Base-by-base conservation (phyloP, 1,140 invertebrate genomes). In the Diachasma alloeum region DNA sequence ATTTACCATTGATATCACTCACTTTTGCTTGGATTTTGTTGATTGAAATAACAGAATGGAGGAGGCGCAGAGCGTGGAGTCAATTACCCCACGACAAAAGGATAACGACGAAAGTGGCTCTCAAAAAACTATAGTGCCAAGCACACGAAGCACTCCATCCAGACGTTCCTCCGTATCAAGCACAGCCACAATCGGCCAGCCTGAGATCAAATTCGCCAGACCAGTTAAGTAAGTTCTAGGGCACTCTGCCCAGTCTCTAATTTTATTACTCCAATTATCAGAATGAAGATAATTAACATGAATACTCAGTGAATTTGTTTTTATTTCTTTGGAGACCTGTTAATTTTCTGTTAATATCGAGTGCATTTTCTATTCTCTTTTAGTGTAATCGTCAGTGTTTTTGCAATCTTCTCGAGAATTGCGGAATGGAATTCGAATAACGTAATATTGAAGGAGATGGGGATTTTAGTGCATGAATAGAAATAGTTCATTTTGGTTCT, bases 141-240 rank as follows among this genome's bases (percentile, higher is more conserved):
- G 81, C 42, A 81, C 81, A 37, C 77, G 76, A 19, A 83, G 81
- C 53, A 80, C 80, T 48, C 80, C 82, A 44, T 78, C 79, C 63
- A 86, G 78, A 74, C 78, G 81, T 68, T 81, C 82, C 17, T 86
- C 84, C 17, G 66, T 81, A 8, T 81, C 83, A 17, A 83, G 81
- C 31, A 80, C 81, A 31, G 77, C 84, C 46, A 80, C 83, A 48
- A 76, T 81, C 46, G 83, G 78, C 71, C 85, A 86, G 68, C 85
- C 86, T 5, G 87, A 90, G 83, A 81, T 89, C 56, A 89, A 89
- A 81, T 89, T 86, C 80, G 87, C 88, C 70, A 86, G 85, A 73
- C 87, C 87, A 78, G 83, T 90, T 77, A 89, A 88, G 88, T 90
- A 82, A 85, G 85, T 86, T 78, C 67, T 67, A 74, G 72, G 76